Evolutionary conservation across 2,888 invertebrate genomes (phyloP).

Genomic region (Thelaira solivaga): DNA sequence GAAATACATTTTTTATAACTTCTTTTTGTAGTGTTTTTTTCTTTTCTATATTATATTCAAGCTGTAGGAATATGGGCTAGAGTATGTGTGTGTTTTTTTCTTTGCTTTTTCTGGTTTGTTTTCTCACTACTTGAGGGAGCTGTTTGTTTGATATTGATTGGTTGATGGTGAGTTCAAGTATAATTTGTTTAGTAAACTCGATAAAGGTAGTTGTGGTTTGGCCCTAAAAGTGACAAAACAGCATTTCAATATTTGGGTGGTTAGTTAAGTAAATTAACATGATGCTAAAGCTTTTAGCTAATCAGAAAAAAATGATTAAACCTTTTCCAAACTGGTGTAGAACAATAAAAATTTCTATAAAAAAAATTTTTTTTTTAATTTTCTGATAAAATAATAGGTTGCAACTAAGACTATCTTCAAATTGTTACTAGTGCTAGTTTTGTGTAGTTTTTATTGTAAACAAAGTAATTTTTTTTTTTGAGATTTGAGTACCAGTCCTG

Average conservation of each 20-base stretch:
- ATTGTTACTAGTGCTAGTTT: too few relatives aligned
- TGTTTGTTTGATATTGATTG: conserved; percentile 19
- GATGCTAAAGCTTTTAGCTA: not conserved
- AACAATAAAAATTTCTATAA: too few relatives aligned
- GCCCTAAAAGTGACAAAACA: conserved; percentile 5
- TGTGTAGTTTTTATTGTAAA: too few relatives aligned
- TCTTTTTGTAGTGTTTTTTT: not conserved
- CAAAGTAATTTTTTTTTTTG: too few relatives aligned
- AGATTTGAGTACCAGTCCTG: too few relatives aligned
- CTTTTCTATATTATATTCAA: not conserved
- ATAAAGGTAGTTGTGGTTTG: not conserved
- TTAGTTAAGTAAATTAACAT: not conserved
- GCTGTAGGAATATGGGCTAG: not conserved
- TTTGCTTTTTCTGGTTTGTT: conserved; percentile 9
- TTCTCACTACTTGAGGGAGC: conserved; percentile 4
- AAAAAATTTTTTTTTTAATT: too few relatives aligned
- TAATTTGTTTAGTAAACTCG: conserved; percentile 24
- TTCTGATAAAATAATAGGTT: too few relatives aligned
- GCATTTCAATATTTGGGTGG: not conserved
- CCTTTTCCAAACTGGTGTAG: too few relatives aligned
- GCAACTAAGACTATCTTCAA: too few relatives aligned
- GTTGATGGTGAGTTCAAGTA: conserved; percentile 48
- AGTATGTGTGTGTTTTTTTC: not conserved
- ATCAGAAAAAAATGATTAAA: too few relatives aligned
- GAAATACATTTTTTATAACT: not conserved